Conservation (phyloP, 2,888 invertebrate species). For the Blera fallax region DNA sequence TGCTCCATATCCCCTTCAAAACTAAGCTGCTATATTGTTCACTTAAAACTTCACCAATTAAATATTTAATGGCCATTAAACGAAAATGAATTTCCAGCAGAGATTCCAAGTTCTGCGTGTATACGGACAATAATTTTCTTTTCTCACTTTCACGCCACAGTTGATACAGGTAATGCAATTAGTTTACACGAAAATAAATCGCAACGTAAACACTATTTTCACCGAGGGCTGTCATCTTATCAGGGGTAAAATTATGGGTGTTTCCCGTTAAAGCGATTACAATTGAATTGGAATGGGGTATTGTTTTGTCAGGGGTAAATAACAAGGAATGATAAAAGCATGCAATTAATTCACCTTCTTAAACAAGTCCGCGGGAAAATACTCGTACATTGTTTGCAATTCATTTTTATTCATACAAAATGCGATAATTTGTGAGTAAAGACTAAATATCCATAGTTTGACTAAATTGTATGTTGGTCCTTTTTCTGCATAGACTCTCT, state of each 20-base stretch:
- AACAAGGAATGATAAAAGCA: conserved; percentile 10
- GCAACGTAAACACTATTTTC: conserved; percentile 15
- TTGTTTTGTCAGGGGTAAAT: background rate
- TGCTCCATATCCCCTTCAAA: background rate
- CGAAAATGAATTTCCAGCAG: conserved; percentile 32
- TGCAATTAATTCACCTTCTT: conserved; percentile 20
- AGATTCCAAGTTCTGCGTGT: conserved; percentile 52
- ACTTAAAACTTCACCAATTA: conserved; percentile 49
- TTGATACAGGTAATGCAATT: conserved; percentile 54
- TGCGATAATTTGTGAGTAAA: no score
- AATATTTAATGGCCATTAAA: conserved; percentile 56
- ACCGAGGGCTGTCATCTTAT: conserved; percentile 26
- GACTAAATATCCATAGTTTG: no score
- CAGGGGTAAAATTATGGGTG: conserved; percentile 28
- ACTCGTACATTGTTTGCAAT: background rate
- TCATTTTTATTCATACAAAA: no score
- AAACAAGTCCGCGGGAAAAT: background rate
- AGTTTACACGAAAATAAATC: conserved; percentile 45
- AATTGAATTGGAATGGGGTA: conserved; percentile 21
- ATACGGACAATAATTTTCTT: conserved; percentile 42
- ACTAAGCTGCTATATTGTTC: background rate
- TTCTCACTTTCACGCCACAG: conserved; percentile 11
- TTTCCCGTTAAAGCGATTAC: conserved; percentile 21
- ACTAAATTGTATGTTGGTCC: no score
- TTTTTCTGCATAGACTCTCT: no score